phyloP scores from a whole-genome alignment of 2,113 vertebrate species.

The Chinchilla lanigera region DNA sequence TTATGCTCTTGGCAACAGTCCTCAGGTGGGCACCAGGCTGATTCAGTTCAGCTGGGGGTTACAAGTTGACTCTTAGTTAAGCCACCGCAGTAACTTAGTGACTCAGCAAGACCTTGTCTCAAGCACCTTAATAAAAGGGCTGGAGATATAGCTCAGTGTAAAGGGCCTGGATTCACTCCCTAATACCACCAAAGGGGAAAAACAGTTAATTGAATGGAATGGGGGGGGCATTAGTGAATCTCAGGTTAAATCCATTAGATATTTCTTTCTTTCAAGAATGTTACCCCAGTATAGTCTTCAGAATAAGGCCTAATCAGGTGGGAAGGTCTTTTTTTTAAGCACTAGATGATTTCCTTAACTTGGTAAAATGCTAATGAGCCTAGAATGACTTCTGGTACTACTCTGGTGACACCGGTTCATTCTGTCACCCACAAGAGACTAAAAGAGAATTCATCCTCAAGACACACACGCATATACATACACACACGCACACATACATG shows the following conservation, averaged over 20 bases:
- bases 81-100: not conserved
- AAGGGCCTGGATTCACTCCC: not conserved
- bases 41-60: not conserved
- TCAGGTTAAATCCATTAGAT: conserved; percentile 65
- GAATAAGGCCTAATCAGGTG: not conserved
- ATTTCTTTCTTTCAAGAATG: conserved; percentile 54
- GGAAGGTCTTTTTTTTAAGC: conserved; percentile 79
- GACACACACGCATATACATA: not conserved
- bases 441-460: conserved; percentile 72
- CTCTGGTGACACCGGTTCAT: conserved; percentile 83
- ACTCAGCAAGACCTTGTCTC: not conserved
- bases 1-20: not conserved
- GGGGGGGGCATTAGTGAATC: conserved; percentile 58
- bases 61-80: not conserved
- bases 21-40: not conserved
- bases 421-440: conserved; percentile 78
- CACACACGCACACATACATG: not conserved
- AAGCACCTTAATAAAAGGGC: not conserved
- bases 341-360: conserved; percentile 82
- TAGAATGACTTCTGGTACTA: conserved; percentile 85
- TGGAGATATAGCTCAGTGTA: not conserved
- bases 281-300: not conserved
- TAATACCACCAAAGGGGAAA: not conserved
- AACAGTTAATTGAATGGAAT: not conserved
- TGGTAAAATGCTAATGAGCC: conserved; percentile 87